Conservation (phyloP, 1,140 invertebrate genomes). For the Bombus terrestris region DNA sequence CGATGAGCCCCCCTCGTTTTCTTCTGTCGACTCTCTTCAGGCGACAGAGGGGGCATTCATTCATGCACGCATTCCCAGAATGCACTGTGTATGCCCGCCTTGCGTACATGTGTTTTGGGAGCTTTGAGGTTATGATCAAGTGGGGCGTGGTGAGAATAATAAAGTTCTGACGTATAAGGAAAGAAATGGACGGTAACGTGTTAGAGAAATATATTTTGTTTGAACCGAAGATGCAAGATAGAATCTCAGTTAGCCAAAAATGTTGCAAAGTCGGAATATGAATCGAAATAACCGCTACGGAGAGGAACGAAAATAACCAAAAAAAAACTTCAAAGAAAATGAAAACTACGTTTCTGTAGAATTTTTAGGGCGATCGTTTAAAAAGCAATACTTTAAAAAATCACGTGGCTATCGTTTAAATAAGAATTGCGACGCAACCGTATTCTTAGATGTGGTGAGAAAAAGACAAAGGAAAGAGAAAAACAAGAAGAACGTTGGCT, state of each 20-base stretch:
- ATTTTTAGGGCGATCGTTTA: too few species aligned
- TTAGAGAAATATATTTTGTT: too few species aligned
- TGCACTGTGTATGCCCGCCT: constrained; percentile 36
- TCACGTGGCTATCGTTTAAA: too few species aligned
- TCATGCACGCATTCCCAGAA: constrained; percentile 79
- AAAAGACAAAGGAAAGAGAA: not conserved
- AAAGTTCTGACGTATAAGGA: not conserved
- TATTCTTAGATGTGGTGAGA: not conserved
- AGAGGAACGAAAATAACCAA: not conserved
- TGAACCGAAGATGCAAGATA: too few species aligned
- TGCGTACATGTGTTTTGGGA: constrained; percentile 24
- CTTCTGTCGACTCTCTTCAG: constrained; percentile 39
- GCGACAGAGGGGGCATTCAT: constrained; percentile 77
- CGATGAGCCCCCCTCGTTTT: constrained; percentile 15
- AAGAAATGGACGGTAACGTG: too few species aligned
- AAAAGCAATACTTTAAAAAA: too few species aligned
- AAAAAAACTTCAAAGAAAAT: not conserved
- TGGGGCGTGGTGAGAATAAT: not conserved
- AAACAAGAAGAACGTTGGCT: not conserved
- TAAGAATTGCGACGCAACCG: not conserved
- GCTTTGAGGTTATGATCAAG: not conserved
- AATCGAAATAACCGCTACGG: too few species aligned
- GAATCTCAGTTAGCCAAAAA: too few species aligned
- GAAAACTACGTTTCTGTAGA: too few species aligned
- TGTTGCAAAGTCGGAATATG: too few species aligned